These are phyloP conservation scores for Glandiceps talaboti DNA, from an alignment of 53 echinoderm and acorn worm genomes.

Conservation along the genomic window DNA sequence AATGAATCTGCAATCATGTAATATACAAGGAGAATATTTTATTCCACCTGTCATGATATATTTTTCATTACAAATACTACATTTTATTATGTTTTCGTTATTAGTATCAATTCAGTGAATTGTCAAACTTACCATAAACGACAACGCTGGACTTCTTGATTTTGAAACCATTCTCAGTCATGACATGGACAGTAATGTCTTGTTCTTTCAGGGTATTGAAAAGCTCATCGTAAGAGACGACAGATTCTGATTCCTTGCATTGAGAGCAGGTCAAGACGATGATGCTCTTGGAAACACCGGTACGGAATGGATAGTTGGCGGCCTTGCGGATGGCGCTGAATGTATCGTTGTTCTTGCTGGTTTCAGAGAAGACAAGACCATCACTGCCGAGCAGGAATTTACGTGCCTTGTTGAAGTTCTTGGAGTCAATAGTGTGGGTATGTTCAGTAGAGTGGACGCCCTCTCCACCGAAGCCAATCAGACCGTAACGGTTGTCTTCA, in stretches of 20 bases:
- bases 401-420: slow-evolving; percentile 44
- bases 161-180: slow-evolving; percentile 32
- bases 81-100: too few relatives aligned
- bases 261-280: slow-evolving; percentile 69
- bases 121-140: slow-evolving; percentile 72
- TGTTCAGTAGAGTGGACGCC: slow-evolving; percentile 37
- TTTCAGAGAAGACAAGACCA: slow-evolving; percentile 27
- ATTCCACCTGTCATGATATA: too few relatives aligned
- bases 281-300: slow-evolving; percentile 75
- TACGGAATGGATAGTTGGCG: slow-evolving; percentile 87
- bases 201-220: neutral
- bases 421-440: slow-evolving; percentile 64
- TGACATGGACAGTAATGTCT: slow-evolving; percentile 49
- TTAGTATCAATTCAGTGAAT: too few relatives aligned
- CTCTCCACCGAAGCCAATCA: slow-evolving; percentile 75
- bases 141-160: slow-evolving; percentile 29
- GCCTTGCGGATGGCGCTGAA: slow-evolving; percentile 54
- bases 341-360: slow-evolving; percentile 49
- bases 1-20: too few relatives aligned
- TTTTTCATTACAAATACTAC: too few relatives aligned
- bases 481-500: slow-evolving; percentile 54
- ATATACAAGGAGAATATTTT: too few relatives aligned
- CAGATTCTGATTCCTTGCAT: slow-evolving; percentile 8
- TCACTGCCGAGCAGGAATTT: slow-evolving; percentile 25
- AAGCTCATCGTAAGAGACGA: neutral